Evolutionary conservation across 2,888 invertebrate genomes (phyloP), one percentile per base, ranked within the genome.

Genomic region (Chloromyia formosa): DNA sequence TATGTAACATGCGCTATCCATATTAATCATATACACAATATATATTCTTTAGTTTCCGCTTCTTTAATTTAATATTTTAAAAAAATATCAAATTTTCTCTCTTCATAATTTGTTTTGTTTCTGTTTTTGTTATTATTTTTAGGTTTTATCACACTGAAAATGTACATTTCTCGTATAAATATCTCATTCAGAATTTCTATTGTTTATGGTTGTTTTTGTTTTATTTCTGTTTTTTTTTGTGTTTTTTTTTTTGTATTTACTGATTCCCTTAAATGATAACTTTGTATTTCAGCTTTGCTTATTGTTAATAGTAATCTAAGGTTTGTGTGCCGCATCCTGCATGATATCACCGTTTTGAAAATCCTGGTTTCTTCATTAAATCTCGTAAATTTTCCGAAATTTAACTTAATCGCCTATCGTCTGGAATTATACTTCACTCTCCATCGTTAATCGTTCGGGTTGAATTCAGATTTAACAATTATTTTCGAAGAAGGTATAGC

Each of bases 401-500:
- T n/a, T 56, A 18, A 20, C 22, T 18, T 9, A 18, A 56, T 56
- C 56, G 56, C 0, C n/a, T 18, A 20, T 20, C 18, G 56, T 18
- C 22, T 56, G 10, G 22, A 56, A 56, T 16, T 72, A 22, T 18
- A 35, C 27, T 35, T 35, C 27, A 35, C 27, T 74, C 12, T 18
- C 18, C 40, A 27, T 1, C 54, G 35, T 35, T 74, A 3, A 62
- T 76, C 75, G 58, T 69, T 58, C 1, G 16, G 54, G 91, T 73
- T 45, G 45, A 61, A 7, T 60, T 60, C 18, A 35, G 56, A 45
- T 94, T 94, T 81, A 94, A 94, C 83, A 95, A 88, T 84, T 94
- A 88, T 87, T 94, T 93, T 88, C 94, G 94, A 82, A 94, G 89
- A 82, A 94, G 89, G 82, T 94, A 89, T 85, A 94, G 88, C 84